Evolutionary conservation across 2,113 vertebrate species (phyloP).

Genomic region (Seriola rivoliana): DNA sequence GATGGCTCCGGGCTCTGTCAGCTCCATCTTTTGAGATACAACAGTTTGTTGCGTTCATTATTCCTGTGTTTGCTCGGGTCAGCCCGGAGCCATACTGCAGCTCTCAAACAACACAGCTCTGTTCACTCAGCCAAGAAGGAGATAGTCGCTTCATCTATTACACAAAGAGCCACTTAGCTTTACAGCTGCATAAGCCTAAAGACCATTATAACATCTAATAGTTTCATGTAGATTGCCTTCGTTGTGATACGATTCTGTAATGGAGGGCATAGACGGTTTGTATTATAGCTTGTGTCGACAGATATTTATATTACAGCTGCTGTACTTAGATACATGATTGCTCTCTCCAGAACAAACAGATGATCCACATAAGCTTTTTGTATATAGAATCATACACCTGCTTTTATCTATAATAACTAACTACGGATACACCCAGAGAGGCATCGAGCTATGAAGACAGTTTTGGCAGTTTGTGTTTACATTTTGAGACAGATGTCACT

Average conservation of each 20-base stretch:
- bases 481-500: not conserved
- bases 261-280: not conserved
- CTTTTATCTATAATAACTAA: not conserved
- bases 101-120: conserved; percentile 3
- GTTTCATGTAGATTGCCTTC: not conserved
- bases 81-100: conserved; percentile 9
- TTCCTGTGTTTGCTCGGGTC: not conserved
- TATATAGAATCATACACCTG: not conserved
- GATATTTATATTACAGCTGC: not conserved
- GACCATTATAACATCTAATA: not conserved
- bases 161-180: conserved; percentile 31
- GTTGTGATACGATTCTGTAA: not conserved
- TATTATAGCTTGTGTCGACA: not conserved
- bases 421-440: not conserved
- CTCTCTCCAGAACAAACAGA: not conserved
- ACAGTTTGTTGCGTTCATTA: not conserved
- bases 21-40: not conserved
- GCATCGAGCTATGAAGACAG: not conserved
- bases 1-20: not conserved
- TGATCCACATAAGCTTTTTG: not conserved
- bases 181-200: not conserved
- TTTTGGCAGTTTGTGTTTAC: too few species aligned
- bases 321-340: not conserved
- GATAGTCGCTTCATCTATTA: conserved; percentile 4
- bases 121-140: conserved; percentile 9